A percentile compares a stretch with the other conserved stretches of the same genome.
These are phyloP conservation scores for Hiodon tergisus DNA, from an alignment of 2,113 vertebrate species.

Conservation along the genomic window DNA sequence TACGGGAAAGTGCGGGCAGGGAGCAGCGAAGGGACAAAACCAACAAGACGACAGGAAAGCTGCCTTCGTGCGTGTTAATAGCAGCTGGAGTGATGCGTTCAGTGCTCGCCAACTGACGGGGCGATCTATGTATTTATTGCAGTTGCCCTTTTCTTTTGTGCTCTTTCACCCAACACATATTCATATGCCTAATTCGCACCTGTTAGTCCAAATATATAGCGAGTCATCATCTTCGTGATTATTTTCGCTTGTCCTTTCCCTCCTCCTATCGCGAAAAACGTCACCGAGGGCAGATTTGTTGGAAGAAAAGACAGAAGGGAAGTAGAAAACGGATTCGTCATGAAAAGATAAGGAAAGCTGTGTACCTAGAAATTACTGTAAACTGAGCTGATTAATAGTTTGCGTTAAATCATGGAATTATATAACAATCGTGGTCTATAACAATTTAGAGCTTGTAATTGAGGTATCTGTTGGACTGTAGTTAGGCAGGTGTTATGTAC, in stretches of 20 bases:
- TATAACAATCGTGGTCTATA: neutral
- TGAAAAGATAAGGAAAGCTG: conserved; percentile 7
- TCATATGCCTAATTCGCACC: neutral
- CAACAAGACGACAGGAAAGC: neutral
- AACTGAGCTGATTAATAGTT: neutral
- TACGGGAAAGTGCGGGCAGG: conserved; percentile 20
- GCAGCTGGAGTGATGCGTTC: neutral
- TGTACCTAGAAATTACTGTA: conserved; percentile 5
- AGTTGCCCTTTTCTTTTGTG: neutral
- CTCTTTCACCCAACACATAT: neutral
- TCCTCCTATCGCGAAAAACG: neutral
- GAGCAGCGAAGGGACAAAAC: neutral
- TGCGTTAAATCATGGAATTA: neutral
- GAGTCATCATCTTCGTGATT: neutral
- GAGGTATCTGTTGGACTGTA: neutral
- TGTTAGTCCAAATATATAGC: neutral
- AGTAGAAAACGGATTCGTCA: conserved; percentile 15
- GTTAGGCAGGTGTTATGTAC: neutral
- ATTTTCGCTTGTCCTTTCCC: neutral
- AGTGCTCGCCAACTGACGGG: neutral
- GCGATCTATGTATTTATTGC: neutral
- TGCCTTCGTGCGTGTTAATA: neutral
- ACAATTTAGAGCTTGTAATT: neutral
- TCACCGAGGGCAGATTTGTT: neutral
- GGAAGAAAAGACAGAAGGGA: neutral